These are phyloP conservation scores for Bombyx mandarina DNA, from an alignment of 1,140 invertebrate species.

Conservation along the genomic window DNA sequence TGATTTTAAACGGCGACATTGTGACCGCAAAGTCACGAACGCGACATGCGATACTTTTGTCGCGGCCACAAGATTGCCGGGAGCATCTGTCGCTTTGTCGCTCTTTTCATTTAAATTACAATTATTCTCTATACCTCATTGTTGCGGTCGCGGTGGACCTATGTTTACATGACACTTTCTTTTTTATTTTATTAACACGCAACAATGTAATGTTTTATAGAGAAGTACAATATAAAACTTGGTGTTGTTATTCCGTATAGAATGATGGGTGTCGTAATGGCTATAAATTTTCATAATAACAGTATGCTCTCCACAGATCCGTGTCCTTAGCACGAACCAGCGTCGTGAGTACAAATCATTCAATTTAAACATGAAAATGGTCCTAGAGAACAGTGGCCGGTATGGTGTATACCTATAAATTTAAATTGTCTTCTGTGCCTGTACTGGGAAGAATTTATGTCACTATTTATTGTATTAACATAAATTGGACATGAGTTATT, in stretches of 20 bases:
- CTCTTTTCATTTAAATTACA: constrained; percentile 57
- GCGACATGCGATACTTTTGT: constrained; percentile 34
- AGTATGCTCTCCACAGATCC: no score
- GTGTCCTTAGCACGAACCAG: no score
- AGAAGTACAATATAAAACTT: not conserved
- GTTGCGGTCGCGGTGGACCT: constrained; percentile 50
- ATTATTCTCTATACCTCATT: constrained; percentile 42
- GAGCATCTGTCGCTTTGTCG: constrained; percentile 67
- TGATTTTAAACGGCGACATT: constrained; percentile 61
- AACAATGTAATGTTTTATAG: constrained; percentile 1
- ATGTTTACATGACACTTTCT: constrained; percentile 11
- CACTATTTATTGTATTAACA: constrained; percentile 70
- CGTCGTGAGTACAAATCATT: not conserved
- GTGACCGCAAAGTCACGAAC: constrained; percentile 56
- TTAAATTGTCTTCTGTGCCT: constrained; percentile 53
- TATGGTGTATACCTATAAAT: constrained; percentile 47
- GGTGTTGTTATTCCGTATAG: no score
- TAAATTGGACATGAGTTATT: constrained; percentile 71
- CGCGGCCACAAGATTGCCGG: constrained; percentile 56
- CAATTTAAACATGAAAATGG: constrained; percentile 7
- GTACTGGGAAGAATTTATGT: constrained; percentile 61
- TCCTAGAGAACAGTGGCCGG: constrained; percentile 27
- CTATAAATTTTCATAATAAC: no score
- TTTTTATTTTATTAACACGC: not conserved
- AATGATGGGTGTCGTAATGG: no score